phyloP scores from a whole-genome alignment of 1,140 invertebrate genomes.

The Papilio aristodemus region DNA sequence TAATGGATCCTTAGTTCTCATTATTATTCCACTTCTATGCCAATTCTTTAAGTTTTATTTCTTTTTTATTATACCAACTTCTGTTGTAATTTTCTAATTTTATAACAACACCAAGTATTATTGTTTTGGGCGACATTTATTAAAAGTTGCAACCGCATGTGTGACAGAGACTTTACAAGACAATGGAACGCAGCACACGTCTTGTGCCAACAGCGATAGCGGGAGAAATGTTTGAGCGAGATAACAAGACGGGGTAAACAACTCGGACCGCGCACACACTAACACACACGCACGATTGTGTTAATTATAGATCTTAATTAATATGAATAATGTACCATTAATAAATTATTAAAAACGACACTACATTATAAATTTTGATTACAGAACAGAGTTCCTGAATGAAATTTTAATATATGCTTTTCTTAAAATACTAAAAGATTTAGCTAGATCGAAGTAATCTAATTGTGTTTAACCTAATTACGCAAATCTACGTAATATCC shows the following conservation, averaged over 20 bases:
- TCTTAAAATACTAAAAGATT: too few relatives aligned
- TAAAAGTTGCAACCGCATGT: not conserved
- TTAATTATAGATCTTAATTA: slow-evolving; percentile 6
- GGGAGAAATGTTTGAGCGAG: slow-evolving; percentile 14
- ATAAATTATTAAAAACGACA: slow-evolving; percentile 15
- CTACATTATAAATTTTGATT: too few relatives aligned
- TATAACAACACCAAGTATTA: not conserved
- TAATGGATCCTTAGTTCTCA: not conserved
- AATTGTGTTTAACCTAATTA: slow-evolving; percentile 5
- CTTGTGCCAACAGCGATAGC: slow-evolving; percentile 18
- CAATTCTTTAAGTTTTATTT: too few relatives aligned
- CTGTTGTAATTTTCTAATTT: not conserved
- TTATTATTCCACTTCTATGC: too few relatives aligned
- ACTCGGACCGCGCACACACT: not conserved
- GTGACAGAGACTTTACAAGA: slow-evolving; percentile 3
- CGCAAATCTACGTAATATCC: not conserved
- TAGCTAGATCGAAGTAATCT: too few relatives aligned
- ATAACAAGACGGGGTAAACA: slow-evolving; percentile 28
- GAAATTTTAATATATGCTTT: too few relatives aligned
- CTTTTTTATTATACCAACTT: not conserved
- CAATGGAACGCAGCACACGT: slow-evolving; percentile 1
- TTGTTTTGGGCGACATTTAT: not conserved
- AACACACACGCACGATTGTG: not conserved
- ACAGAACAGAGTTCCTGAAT: too few relatives aligned
- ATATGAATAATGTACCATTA: slow-evolving; percentile 6